Percentiles rank a stretch among this genome's conserved stretches.
Conservation (phyloP, 2,113 vertebrate genomes). For the Melanerpes aurifrons region DNA sequence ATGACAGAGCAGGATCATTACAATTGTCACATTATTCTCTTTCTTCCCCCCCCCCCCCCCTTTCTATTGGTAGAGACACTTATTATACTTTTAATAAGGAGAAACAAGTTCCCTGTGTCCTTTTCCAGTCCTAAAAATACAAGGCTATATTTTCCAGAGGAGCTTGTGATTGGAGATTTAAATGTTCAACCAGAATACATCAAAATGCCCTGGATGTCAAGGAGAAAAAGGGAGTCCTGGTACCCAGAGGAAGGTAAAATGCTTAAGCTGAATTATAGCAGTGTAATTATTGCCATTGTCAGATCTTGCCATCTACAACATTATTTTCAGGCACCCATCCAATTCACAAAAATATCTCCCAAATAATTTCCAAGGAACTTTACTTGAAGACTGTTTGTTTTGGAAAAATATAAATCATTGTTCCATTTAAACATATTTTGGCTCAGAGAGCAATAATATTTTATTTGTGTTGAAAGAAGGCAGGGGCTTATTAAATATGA, state of each 20-base stretch:
- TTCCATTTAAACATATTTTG: neutral
- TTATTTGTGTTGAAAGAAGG: conserved; percentile 1
- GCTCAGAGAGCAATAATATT: neutral
- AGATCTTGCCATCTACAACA: neutral
- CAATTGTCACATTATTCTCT: neutral
- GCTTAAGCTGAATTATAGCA: neutral
- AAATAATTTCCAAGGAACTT: neutral
- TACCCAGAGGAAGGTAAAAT: neutral
- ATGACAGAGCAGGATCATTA: neutral
- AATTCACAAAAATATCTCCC: neutral
- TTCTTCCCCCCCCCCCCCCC: neutral
- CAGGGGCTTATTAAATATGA: conserved; percentile 12
- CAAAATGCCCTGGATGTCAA: neutral
- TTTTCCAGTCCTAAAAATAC: conserved; percentile 33
- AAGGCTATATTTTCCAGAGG: neutral
- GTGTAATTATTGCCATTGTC: neutral
- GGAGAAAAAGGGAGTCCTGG: neutral
- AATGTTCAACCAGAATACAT: neutral
- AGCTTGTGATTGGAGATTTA: neutral
- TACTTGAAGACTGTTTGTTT: conserved; percentile 33
- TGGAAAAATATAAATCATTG: conserved; percentile 46
- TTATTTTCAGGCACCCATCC: neutral
- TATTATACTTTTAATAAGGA: neutral
- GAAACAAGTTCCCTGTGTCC: neutral
- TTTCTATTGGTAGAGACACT: neutral